Base-by-base conservation (phyloP, 2,888 invertebrate genomes). In the Ephialtes manifestator region DNA sequence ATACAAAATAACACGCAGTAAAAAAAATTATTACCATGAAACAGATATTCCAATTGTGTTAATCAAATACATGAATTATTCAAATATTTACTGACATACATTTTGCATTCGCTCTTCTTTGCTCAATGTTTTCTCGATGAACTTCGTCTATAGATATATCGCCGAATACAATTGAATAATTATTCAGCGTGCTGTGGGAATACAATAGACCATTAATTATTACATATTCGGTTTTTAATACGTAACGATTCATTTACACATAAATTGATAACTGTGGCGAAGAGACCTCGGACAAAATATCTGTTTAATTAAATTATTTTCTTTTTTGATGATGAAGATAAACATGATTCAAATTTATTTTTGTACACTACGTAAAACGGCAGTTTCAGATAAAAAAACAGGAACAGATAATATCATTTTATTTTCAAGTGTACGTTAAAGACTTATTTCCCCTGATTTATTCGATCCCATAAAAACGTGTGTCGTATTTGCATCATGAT, bases 391-490 rank as follows among this genome's bases (percentile, higher is more conserved):
- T 10, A 51, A 18, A 0, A 18, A 51, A n/a, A 18, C 18, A 51
- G 18, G 7, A 5, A 51, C 8, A 15, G 4, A 51, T n/a, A 51
- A 18, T 18, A 15, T 1, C 2, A 35, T 35, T 35, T 4, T 7
- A 35, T 4, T 35, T 4, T 2, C 35, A 39, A 8, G 39, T 51
- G n/a, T 51, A 51, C 51, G 7, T 51, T 51, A 18, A 51, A 51
- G 51, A 18, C 51, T 51, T 51, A 51, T 51, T 18, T 4, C 18
- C 46, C 18, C 18, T 51, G 18, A 43, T 53, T 51, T 20, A 43
- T 46, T 18, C 46, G 15, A 11, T 74, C 46, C n/a, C 55, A 15
- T 35, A n/a, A 68, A 77, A 70, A 72, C 60, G 68, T 70, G 48
- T 63, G 39, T 35, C n/a, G 48, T 48, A 55, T 63, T 76, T 65